Evolutionary conservation across 2,113 vertebrate genomes (phyloP).

Genomic region (Paralichthys olivaceus): DNA sequence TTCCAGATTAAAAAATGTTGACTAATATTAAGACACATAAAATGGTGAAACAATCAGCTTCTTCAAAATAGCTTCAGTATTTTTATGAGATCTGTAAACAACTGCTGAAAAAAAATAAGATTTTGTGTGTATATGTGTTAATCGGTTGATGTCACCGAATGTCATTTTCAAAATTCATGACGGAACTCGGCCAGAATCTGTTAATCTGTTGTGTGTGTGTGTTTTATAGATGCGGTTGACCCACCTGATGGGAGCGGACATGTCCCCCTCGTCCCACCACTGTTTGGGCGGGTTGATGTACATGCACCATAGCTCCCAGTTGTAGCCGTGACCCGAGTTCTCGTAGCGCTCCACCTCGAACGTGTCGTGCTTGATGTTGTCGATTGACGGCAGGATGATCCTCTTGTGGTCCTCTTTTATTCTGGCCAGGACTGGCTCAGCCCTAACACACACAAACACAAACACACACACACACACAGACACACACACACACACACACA

Average conservation of each 20-base stretch:
- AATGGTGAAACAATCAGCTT: too few relatives aligned
- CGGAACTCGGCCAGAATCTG: too few relatives aligned
- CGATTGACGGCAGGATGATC: conserved; percentile 95
- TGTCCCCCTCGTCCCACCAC: conserved; percentile 97
- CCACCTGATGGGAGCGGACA: conserved; percentile 93
- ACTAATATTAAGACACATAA: too few relatives aligned
- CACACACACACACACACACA: neutral
- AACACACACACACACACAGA: neutral
- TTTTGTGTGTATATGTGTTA: too few relatives aligned
- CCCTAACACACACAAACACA: conserved; percentile 80
- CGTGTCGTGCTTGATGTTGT: conserved; percentile 97
- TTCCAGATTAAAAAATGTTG: too few relatives aligned
- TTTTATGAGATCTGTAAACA: too few relatives aligned
- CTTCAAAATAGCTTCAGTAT: too few relatives aligned
- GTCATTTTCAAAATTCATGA: too few relatives aligned
- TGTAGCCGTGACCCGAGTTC: conserved; percentile 95
- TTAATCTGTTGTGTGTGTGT: too few relatives aligned
- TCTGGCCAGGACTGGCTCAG: conserved; percentile 92
- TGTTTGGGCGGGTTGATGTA: conserved; percentile 97
- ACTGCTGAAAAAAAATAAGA: too few relatives aligned
- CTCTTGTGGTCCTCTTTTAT: conserved; percentile 93
- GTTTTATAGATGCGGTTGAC: neutral
- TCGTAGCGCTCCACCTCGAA: conserved; percentile 97
- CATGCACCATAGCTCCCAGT: conserved; percentile 99
- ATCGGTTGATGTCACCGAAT: too few relatives aligned